Conservation (phyloP, 2,113 vertebrate genomes). For the Calypte anna region DNA sequence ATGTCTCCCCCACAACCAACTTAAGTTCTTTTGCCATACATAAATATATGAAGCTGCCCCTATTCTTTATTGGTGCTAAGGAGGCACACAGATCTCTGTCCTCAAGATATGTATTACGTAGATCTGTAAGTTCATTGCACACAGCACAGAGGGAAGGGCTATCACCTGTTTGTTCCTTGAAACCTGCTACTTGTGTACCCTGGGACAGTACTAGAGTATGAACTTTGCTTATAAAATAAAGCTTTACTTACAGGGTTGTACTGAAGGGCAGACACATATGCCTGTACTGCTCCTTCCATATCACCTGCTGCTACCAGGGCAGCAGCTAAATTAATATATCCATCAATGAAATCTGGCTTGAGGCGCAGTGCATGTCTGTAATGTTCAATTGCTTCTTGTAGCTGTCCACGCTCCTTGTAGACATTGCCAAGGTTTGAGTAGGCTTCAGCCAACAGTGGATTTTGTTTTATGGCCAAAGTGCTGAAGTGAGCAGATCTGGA, state of each 20-base stretch:
- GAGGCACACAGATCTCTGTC: too few relatives aligned
- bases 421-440: conserved; percentile 98
- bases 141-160: neutral
- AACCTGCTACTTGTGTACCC: neutral
- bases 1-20: rapidly evolving
- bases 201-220: neutral
- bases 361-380: conserved; percentile 95
- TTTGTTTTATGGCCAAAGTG: conserved; percentile 98
- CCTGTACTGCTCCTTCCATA: conserved; percentile 99
- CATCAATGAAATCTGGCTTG: conserved; percentile 98
- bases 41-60: neutral
- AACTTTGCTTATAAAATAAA: neutral
- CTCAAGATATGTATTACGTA: neutral
- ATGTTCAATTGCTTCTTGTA: conserved; percentile 98
- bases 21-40: neutral
- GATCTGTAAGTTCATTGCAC: neutral
- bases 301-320: conserved; percentile 97
- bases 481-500: conserved; percentile 98
- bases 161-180: neutral
- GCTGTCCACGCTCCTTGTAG: conserved; percentile 97
- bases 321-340: conserved; percentile 98
- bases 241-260: conserved; percentile 93
- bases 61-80: neutral
- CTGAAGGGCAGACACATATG: conserved; percentile 97
- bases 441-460: conserved; percentile 97